Evolutionary conservation across 1,140 invertebrate genomes (phyloP).

Genomic region (Cryptotermes secundus): DNA sequence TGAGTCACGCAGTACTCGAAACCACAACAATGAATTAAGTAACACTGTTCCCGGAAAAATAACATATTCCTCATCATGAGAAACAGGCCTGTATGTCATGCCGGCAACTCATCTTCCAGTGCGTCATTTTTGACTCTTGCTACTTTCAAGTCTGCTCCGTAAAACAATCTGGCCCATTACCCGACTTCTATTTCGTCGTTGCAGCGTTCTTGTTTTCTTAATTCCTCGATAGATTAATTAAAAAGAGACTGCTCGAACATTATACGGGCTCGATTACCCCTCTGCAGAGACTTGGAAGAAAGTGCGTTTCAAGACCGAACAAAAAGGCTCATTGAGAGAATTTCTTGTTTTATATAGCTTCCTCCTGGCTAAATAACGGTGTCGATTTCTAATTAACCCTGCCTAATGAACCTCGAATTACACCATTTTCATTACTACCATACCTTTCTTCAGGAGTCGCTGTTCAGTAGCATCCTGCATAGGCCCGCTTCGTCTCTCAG

Average conservation of each 20-base stretch:
- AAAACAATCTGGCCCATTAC: not conserved
- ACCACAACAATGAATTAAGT: too few relatives aligned
- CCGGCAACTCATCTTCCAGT: not conserved
- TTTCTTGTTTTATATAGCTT: slow-evolving; percentile 21
- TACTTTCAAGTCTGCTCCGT: not conserved
- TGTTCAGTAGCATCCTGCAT: not conserved
- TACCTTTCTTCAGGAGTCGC: not conserved
- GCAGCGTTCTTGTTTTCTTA: slow-evolving; percentile 3
- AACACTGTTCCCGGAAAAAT: too few relatives aligned
- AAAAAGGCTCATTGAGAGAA: slow-evolving; percentile 18
- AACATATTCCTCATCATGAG: too few relatives aligned
- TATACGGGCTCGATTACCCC: not conserved
- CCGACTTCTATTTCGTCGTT: not conserved
- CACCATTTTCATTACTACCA: slow-evolving; percentile 27
- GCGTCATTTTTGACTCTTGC: not conserved
- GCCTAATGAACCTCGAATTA: slow-evolving; percentile 32
- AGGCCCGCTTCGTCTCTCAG: not conserved
- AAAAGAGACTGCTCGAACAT: slow-evolving; percentile 24
- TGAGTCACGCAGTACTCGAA: too few relatives aligned
- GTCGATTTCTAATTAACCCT: slow-evolving; percentile 30
- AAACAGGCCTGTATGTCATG: too few relatives aligned
- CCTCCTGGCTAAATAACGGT: slow-evolving; percentile 27
- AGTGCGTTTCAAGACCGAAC: not conserved
- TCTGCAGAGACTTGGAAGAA: too few relatives aligned
- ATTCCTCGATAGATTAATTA: slow-evolving; percentile 26